A percentile compares a stretch with the other conserved stretches of the same genome.
Conservation (phyloP, 1,140 invertebrate species). For the Brachionus plicatilis region DNA sequence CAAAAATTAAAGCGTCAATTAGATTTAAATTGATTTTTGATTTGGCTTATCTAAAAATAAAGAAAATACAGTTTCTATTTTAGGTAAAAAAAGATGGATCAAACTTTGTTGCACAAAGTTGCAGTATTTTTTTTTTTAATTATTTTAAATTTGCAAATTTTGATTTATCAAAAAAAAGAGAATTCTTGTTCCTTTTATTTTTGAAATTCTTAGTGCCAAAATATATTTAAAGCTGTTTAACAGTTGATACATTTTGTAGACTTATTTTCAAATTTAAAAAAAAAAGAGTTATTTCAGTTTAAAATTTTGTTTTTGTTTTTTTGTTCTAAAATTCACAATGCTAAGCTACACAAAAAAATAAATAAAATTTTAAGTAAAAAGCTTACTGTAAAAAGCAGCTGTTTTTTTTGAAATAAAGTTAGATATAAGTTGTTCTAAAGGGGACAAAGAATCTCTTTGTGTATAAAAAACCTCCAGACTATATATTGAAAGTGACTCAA, state of each 20-base stretch:
- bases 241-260: neutral
- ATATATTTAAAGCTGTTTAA: neutral
- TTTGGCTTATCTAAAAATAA: no score
- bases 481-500: neutral
- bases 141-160: no score
- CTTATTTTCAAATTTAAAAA: neutral
- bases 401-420: neutral
- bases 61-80: no score
- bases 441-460: neutral
- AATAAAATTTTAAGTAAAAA: no score
- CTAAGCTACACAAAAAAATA: no score
- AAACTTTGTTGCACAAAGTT: neutral
- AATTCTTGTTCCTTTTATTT: no score
- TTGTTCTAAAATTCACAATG: no score
- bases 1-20: no score
- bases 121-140: neutral
- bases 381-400: neutral
- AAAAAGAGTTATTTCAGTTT: neutral
- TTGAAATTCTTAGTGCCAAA: no score
- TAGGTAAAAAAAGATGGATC: neutral
- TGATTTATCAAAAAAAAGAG: no score
- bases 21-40: no score
- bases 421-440: neutral
- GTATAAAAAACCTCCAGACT: neutral
- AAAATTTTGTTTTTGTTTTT: neutral